Conservation (phyloP, 2,113 vertebrate species). For the Struthio camelus region DNA sequence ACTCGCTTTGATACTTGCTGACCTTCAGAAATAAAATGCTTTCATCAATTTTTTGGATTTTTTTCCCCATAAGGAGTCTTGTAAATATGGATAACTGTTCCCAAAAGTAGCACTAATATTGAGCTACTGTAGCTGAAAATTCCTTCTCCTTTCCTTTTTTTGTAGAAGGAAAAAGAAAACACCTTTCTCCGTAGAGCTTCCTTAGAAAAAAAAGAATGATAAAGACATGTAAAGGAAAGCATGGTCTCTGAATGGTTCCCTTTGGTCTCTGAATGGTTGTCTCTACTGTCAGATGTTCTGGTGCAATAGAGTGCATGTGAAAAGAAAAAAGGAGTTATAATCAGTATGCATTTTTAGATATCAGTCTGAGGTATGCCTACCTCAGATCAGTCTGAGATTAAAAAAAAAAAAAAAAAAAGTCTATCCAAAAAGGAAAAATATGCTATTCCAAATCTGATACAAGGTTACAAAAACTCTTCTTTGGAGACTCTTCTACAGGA, state of each 20-base stretch:
- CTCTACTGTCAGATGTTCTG: background rate
- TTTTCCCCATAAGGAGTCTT: background rate
- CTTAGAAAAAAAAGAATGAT: background rate
- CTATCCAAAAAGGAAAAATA: background rate
- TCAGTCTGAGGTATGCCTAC: background rate
- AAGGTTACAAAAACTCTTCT: background rate
- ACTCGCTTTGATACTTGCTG: constrained; percentile 38
- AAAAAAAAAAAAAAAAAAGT: background rate
- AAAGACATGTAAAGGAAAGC: background rate
- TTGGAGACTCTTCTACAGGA: background rate
- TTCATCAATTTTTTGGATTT: background rate
- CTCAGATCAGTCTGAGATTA: background rate
- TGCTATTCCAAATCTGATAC: background rate
- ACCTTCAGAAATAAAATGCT: constrained; percentile 57
- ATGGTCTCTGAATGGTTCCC: background rate
- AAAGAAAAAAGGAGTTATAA: background rate
- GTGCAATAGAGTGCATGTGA: background rate
- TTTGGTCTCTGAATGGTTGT: background rate
- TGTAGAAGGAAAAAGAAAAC: background rate
- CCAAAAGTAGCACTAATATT: background rate
- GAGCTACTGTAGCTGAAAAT: background rate
- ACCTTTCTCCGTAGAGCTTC: background rate
- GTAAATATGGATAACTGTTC: constrained; percentile 18
- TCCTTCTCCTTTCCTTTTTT: background rate
- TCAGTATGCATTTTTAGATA: background rate